Percentiles rank a stretch among this genome's conserved stretches.
Conservation (phyloP, 2,113 vertebrate genomes). For the Macroglossus sobrinus region DNA sequence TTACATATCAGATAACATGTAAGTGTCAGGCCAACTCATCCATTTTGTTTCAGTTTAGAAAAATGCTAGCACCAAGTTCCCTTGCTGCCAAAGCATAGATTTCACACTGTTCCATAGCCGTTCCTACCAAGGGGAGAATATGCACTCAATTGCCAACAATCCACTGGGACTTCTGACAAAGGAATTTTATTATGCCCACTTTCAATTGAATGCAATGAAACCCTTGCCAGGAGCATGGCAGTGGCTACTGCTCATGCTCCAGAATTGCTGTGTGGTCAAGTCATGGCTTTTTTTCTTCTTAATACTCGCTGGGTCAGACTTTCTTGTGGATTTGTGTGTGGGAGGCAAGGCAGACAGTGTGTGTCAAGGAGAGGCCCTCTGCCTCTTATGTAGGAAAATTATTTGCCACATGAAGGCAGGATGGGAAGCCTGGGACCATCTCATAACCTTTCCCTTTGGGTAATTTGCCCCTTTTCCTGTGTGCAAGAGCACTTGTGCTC, state of each 20-base stretch:
- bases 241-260: not conserved
- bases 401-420: not conserved
- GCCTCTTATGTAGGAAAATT: constrained; percentile 7
- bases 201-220: not conserved
- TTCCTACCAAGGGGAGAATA: not conserved
- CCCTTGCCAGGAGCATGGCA: not conserved
- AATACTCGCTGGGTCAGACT: not conserved
- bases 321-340: constrained; percentile 48
- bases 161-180: not conserved
- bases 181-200: constrained; percentile 23
- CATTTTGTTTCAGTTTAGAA: constrained; percentile 34
- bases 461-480: not conserved
- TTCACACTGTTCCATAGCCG: not conserved
- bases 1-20: constrained; percentile 39
- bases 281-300: constrained; percentile 21
- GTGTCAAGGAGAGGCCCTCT: constrained; percentile 24
- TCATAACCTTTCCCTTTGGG: not conserved
- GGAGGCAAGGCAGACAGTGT: not conserved
- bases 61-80: not conserved
- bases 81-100: not conserved
- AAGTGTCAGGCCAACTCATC: constrained; percentile 18
- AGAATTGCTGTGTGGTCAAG: constrained; percentile 38
- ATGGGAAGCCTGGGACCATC: not conserved
- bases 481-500: not conserved
- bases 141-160: not conserved